A percentile compares a stretch with the other conserved stretches of the same genome.
Conservation (phyloP, 2,888 invertebrate genomes). For the Philopedon plagiatum region DNA sequence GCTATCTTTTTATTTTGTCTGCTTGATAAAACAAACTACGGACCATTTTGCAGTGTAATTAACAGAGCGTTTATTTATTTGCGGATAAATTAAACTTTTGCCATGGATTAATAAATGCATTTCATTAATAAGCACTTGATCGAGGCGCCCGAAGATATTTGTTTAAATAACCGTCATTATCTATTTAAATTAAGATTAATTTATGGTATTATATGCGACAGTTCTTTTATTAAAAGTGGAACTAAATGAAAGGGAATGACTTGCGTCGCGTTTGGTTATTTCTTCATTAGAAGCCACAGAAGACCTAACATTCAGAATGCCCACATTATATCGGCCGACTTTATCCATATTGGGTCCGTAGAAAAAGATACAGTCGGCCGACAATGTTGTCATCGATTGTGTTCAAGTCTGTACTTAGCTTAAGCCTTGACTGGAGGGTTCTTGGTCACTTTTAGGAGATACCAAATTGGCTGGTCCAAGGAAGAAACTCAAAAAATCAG, state of each 20-base stretch:
- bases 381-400: too few species aligned
- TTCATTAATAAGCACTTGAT: conserved; percentile 23
- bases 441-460: too few species aligned
- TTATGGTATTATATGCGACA: background rate
- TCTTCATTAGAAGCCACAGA: background rate
- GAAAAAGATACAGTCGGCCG: too few species aligned
- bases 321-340: too few species aligned
- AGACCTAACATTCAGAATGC: background rate
- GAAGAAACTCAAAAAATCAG: too few species aligned
- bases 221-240: background rate
- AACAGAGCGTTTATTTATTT: conserved; percentile 34
- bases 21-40: conserved; percentile 6
- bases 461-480: too few species aligned
- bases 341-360: too few species aligned
- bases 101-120: conserved; percentile 29
- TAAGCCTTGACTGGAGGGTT: too few species aligned
- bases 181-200: conserved; percentile 23
- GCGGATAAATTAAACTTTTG: conserved; percentile 22
- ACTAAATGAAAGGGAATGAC: background rate
- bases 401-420: too few species aligned
- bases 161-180: conserved; percentile 7
- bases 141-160: conserved; percentile 23
- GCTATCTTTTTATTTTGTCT: background rate
- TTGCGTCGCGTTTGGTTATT: background rate
- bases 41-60: conserved; percentile 38